A percentile compares a stretch with the other conserved stretches of the same genome.
These are phyloP conservation scores for Fistularia commersonii DNA, from an alignment of 2,797 vertebrate genomes.

Conservation along the genomic window DNA sequence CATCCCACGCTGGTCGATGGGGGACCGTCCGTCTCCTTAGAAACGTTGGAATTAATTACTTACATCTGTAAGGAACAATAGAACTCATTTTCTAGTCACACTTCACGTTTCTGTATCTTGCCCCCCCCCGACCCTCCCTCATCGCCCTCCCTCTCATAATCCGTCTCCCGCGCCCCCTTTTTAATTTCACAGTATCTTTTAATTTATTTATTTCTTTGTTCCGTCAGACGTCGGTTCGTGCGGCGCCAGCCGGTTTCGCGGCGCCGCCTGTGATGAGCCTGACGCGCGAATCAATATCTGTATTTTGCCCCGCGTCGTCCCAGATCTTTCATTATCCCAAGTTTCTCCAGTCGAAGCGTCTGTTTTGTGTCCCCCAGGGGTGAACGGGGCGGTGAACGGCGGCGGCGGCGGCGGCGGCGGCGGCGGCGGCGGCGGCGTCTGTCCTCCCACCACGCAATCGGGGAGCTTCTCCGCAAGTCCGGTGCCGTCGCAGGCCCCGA, in stretches of 20 bases:
- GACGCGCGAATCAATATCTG: conserved; percentile 66
- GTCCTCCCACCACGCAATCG: conserved; percentile 76
- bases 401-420: too few relatives aligned
- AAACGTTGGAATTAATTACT: conserved; percentile 21
- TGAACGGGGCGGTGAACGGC: conserved; percentile 93
- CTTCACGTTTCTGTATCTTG: conserved; percentile 27
- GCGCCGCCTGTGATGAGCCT: conserved; percentile 62
- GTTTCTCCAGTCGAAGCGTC: conserved; percentile 4
- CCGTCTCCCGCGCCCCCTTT: conserved; percentile 56
- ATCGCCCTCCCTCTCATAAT: conserved; percentile 43
- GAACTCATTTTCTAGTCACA: conserved; percentile 13
- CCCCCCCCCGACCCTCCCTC: conserved; percentile 34
- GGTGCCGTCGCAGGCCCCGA: conserved; percentile 69
- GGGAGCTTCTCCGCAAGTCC: conserved; percentile 77
- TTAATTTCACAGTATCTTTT: conserved; percentile 71
- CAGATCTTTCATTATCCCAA: conserved; percentile 53
- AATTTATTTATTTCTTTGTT: conserved; percentile 73
- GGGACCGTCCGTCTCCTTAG: not conserved
- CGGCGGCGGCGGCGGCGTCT: too few relatives aligned
- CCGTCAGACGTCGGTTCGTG: conserved; percentile 66
- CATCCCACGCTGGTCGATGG: too few relatives aligned
- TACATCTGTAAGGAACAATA: conserved; percentile 9
- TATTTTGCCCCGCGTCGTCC: conserved; percentile 44
- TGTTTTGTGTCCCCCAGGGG: conserved; percentile 71
- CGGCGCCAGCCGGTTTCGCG: conserved; percentile 46